phyloP scores from a whole-genome alignment of 2,113 vertebrate species.

The Sorex fumeus region DNA sequence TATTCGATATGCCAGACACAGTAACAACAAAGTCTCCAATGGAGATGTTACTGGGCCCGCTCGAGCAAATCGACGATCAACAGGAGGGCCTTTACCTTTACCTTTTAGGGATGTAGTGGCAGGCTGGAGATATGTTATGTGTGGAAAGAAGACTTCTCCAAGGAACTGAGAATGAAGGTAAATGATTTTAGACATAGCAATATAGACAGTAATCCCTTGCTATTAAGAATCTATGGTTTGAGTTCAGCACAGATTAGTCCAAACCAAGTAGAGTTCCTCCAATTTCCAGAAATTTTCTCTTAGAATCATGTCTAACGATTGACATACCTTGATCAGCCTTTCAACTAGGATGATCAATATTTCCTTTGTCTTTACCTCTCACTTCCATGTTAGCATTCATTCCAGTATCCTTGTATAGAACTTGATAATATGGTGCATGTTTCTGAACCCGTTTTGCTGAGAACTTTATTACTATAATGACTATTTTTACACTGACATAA shows the following conservation, averaged over 20 bases:
- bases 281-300: neutral
- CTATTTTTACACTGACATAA: neutral
- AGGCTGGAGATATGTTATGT: neutral
- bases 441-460: neutral
- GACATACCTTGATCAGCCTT: neutral
- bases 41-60: too few relatives aligned
- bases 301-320: neutral
- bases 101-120: neutral
- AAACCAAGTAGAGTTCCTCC: neutral
- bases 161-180: conserved; percentile 15
- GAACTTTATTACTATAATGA: neutral
- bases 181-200: neutral
- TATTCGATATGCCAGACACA: too few relatives aligned
- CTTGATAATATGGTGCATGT: neutral
- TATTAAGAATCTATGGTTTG: neutral
- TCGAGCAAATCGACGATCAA: too few relatives aligned
- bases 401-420: neutral
- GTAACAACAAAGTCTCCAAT: too few relatives aligned
- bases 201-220: neutral
- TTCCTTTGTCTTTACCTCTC: conserved; percentile 10
- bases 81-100: too few relatives aligned
- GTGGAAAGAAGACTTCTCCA: neutral
- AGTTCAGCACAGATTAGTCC: neutral
- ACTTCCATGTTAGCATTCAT: neutral
- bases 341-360: neutral